These are phyloP conservation scores for Dicentrarchus labrax DNA, from an alignment of 2,113 vertebrate genomes.

Conservation along the genomic window DNA sequence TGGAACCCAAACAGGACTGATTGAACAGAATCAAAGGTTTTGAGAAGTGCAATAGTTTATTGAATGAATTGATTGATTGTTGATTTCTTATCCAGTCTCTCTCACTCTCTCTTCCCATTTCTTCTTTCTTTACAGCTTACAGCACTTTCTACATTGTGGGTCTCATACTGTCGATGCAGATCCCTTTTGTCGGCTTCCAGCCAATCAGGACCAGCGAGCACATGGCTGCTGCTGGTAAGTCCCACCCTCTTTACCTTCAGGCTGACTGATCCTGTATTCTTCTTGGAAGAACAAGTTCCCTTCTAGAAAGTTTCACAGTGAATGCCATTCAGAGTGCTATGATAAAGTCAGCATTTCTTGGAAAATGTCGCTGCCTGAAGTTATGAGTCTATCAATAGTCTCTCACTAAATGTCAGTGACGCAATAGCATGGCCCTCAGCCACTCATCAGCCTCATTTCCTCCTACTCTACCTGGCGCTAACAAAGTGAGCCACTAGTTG, in stretches of 20 bases:
- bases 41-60: not conserved
- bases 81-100: conserved; percentile 3
- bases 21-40: not conserved
- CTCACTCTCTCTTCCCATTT: not conserved
- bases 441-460: not conserved
- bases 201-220: conserved; percentile 98
- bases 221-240: conserved; percentile 96
- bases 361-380: not conserved
- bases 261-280: not conserved
- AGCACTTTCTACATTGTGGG: conserved; percentile 99
- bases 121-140: conserved; percentile 86
- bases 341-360: conserved; percentile 11
- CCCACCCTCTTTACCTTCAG: conserved; percentile 2
- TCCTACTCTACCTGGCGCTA: not conserved
- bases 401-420: conserved; percentile 9
- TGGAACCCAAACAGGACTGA: conserved; percentile 4
- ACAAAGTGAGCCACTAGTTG: not conserved
- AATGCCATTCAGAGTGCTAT: not conserved
- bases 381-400: conserved; percentile 7
- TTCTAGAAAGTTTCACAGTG: not conserved
- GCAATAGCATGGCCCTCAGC: not conserved
- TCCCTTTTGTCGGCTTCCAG: conserved; percentile 98
- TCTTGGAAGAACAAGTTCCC: conserved; percentile 11
- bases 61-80: conserved; percentile 18
- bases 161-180: conserved; percentile 97